Evolutionary conservation across 2,113 vertebrate species (phyloP).

Genomic region (Mus pahari): DNA sequence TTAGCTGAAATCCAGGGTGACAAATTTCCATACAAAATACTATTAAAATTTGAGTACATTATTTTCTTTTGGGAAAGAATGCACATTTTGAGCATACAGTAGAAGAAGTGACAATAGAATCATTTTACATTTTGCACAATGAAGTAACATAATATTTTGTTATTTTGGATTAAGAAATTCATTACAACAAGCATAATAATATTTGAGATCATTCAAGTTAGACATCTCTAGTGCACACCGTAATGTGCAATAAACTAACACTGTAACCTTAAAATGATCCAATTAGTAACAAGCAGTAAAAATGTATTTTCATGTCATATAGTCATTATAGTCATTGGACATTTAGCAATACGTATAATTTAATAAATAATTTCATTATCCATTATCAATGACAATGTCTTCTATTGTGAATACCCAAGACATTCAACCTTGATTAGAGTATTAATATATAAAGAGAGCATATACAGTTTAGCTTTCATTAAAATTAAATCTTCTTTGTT

Average conservation of each 20-base stretch:
- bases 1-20: neutral
- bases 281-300: neutral
- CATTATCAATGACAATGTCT: slow-evolving; percentile 11
- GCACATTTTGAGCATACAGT: neutral
- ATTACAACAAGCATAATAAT: neutral
- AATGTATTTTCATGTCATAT: slow-evolving; percentile 53
- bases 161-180: slow-evolving; percentile 44
- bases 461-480: slow-evolving; percentile 34
- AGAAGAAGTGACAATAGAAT: neutral
- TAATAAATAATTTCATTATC: slow-evolving; percentile 32
- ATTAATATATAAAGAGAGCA: slow-evolving; percentile 52
- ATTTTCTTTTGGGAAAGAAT: neutral
- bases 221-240: neutral
- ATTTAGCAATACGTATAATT: slow-evolving; percentile 57
- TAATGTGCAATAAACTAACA: slow-evolving; percentile 10
- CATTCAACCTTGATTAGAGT: neutral
- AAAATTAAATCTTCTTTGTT: slow-evolving; percentile 20
- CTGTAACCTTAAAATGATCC: slow-evolving; percentile 25
- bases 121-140: neutral
- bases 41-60: neutral
- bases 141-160: neutral
- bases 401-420: slow-evolving; percentile 27
- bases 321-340: slow-evolving; percentile 11
- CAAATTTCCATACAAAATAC: neutral
- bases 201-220: slow-evolving; percentile 35